Evolutionary conservation across 1,140 invertebrate species (phyloP), one percentile per base, ranked within the genome.

Genomic region (Pseudomyrmex sp.): DNA sequence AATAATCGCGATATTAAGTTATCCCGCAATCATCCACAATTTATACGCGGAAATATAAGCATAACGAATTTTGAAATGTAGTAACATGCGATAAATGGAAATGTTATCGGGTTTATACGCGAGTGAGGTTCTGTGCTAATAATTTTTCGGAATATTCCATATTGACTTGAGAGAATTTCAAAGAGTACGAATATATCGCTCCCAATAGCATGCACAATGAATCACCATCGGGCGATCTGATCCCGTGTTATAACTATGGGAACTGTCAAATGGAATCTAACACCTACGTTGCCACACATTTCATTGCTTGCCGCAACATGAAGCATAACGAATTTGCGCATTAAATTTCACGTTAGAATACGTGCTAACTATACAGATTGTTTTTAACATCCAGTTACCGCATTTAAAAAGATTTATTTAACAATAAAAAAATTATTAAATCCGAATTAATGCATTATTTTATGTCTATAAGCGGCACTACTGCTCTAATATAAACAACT

Each of bases 181-280:
- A 69, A 12, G 59, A 61, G 58, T 56, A 23, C 2, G 15, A 18
- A 54, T 59, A 72, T 72, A 77, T 59, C 23, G 50, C 56, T 15
- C 50, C 20, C 10, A 66, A 65, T 54, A 72, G 50, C 2, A n/a
- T 35, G 35, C 66, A 72, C 84, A 84, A 85, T 84, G 73, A 82
- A 23, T 85, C 82, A 61, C 84, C 66, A 84, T 85, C 35, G 66
- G 84, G 84, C 73, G 84, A 73, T 85, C 84, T 66, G 46, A 13
- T 52, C 18, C 44, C 58, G 50, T 65, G 73, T 77, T 85, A 76
- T 76, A 65, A 77, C 54, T 82, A 85, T 84, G 73, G 66, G 82
- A 85, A 84, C 84, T 73, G 48, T 77, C 82, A 65, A 84, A 77
- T 84, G 84, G 84, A 84, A 85, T 85, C 73, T 77, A 84, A 85